Percentiles rank a stretch among this genome's conserved stretches.
Conservation (phyloP, 2,888 invertebrate genomes). For the Heteropelma amictum region DNA sequence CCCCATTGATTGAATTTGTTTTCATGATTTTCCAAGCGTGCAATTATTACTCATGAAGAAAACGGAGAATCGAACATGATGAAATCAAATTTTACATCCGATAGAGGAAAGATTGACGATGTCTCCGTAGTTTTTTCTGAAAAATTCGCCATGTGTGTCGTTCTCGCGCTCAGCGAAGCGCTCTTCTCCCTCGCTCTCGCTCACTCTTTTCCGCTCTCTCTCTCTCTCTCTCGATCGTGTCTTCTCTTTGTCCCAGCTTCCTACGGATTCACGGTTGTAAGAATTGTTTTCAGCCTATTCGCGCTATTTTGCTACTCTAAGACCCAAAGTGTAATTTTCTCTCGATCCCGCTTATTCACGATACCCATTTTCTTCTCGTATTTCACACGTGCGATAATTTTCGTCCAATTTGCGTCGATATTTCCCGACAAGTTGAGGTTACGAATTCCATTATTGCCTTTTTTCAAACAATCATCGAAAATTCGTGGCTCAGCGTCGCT, state of each 20-base stretch:
- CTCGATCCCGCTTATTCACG: neutral
- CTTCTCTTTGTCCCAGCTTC: constrained; percentile 49
- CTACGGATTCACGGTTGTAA: constrained; percentile 36
- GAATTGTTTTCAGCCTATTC: constrained; percentile 51
- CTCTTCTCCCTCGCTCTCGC: constrained; percentile 1
- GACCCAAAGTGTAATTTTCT: neutral
- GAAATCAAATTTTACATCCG: neutral
- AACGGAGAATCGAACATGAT: neutral
- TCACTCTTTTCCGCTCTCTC: neutral
- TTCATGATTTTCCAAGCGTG: neutral
- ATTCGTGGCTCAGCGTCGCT: neutral
- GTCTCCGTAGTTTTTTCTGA: neutral
- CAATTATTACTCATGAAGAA: neutral
- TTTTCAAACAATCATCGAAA: neutral
- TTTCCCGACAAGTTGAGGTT: constrained; percentile 37
- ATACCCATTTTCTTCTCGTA: neutral
- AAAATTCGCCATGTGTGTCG: constrained; percentile 56
- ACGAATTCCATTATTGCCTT: constrained; percentile 19
- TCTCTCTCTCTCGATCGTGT: constrained; percentile 12
- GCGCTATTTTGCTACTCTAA: too few species aligned
- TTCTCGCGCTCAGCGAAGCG: constrained; percentile 45
- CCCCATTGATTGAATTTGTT: neutral
- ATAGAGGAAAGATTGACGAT: neutral
- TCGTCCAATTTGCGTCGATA: constrained; percentile 10
- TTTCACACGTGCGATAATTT: constrained; percentile 16